Base-by-base conservation (phyloP, 2,888 invertebrate species). In the Chymomyza procnemis region DNA sequence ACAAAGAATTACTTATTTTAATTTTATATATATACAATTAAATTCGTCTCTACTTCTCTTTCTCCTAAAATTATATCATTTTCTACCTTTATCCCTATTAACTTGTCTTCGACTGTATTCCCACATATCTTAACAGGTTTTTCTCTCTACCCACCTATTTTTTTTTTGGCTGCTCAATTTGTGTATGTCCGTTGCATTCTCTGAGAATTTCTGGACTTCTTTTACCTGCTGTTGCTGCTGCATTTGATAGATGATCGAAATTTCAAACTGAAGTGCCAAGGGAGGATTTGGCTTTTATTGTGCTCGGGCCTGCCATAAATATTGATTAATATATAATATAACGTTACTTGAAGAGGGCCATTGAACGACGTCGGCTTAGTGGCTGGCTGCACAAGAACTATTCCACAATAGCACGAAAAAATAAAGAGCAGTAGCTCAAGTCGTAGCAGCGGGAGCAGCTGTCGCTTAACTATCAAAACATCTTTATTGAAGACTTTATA, bases 301-400 rank as follows among this genome's bases (percentile, higher is more conserved):
- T 70, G 70, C 62, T 67, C 71, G 54, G 30, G 65, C 26, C 74
- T 74, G 76, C 76, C 85, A 82, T 86, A 82, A 82, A 86, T 86
- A 82, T 82, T 82, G 81, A 82, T 82, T 82, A 82, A 86, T 82
- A 84, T 80, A 84, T 73, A 71, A 72, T 68, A 64, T 81, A 67
- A 75, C 78, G 74, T 83, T 80, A 72, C 46, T 12, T 19, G 58
- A 82, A 67, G 66, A n/a, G 34, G 34, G 34, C 12, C 34, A 41
- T 41, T 41, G 34, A 41, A 41, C 12, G 34, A 41, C 34, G 34
- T 41, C 34, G 12, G 34, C 34, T 41, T 41, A 41, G 34, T 41
- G 34, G 34, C 3, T 5, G 34, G 12, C 12, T 12, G 12, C 4
- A 41, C 34, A 12, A 41, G 2, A 26, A 26, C 26, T 26, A 26